These are phyloP conservation scores for Micronisus gabar DNA, from an alignment of 2,113 vertebrate species.

Conservation along the genomic window DNA sequence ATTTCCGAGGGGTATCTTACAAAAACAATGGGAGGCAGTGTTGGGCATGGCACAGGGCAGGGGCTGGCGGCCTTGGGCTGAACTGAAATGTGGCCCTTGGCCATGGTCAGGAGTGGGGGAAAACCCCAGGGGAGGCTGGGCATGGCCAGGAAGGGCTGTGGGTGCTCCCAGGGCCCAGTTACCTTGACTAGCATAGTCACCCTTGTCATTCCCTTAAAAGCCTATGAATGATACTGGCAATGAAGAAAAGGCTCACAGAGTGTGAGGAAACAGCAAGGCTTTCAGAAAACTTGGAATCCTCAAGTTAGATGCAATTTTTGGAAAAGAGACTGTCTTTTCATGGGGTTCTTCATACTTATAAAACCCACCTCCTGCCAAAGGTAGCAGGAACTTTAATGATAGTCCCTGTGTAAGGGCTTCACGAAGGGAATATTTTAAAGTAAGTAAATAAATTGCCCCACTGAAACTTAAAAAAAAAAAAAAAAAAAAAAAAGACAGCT, in stretches of 20 bases:
- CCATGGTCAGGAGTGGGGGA: background rate
- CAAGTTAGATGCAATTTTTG: background rate
- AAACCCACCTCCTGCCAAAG: constrained; percentile 21
- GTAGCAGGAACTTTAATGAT: background rate
- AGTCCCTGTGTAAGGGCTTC: background rate
- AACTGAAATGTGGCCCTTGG: background rate
- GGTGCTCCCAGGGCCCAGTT: background rate
- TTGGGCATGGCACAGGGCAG: background rate
- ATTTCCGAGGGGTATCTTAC: background rate
- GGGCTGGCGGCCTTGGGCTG: background rate
- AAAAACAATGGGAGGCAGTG: background rate
- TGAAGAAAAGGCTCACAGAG: background rate
- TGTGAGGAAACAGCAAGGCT: background rate
- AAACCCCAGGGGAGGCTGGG: background rate
- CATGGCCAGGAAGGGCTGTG: background rate
- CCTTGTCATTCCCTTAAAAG: background rate
- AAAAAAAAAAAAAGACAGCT: background rate
- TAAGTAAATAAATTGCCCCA: constrained; percentile 14
- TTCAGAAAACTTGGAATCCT: constrained; percentile 30
- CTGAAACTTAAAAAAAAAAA: background rate
- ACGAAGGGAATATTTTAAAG: constrained; percentile 24
- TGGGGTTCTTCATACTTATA: background rate
- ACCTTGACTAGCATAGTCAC: background rate
- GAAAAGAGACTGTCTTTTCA: constrained; percentile 22
- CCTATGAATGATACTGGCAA: background rate